Evolutionary conservation across 1,140 invertebrate species (phyloP).

Genomic region (Trichogramma pretiosum): DNA sequence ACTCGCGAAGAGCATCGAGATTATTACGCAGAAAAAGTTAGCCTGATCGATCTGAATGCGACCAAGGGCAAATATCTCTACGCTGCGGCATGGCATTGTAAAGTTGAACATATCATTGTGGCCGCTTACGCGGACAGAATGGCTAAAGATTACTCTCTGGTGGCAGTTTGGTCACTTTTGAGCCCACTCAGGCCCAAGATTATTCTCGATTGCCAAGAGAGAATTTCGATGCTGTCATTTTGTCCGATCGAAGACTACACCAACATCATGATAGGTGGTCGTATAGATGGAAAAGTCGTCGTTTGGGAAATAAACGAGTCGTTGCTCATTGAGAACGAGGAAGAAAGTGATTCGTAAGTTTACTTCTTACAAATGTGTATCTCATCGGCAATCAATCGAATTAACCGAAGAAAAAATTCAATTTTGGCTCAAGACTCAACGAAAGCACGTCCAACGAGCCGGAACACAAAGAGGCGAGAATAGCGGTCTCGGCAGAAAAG

Average conservation of each 20-base stretch:
- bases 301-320: slow-evolving; percentile 58
- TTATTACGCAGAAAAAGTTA: slow-evolving; percentile 48
- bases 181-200: slow-evolving; percentile 59
- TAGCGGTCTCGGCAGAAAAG: slow-evolving; percentile 7
- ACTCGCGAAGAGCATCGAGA: background rate
- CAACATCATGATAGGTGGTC: slow-evolving; percentile 59
- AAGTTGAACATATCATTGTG: slow-evolving; percentile 51
- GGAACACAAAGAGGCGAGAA: background rate
- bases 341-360: slow-evolving; percentile 13
- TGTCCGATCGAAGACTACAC: slow-evolving; percentile 51
- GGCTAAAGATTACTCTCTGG: background rate
- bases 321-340: slow-evolving; percentile 36
- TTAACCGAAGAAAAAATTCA: no score
- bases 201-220: slow-evolving; percentile 52
- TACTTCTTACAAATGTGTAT: slow-evolving; percentile 2
- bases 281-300: slow-evolving; percentile 57
- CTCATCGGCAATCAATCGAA: no score
- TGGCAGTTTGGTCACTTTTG: slow-evolving; percentile 55
- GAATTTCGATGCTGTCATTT: slow-evolving; percentile 55
- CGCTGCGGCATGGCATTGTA: slow-evolving; percentile 55
- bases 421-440: no score
- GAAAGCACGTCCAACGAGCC: no score
- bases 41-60: slow-evolving; percentile 46
- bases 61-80: slow-evolving; percentile 52
- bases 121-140: slow-evolving; percentile 50